These are phyloP conservation scores for Drosophila pachea DNA, from an alignment of 1,140 invertebrate genomes.

Conservation along the genomic window DNA sequence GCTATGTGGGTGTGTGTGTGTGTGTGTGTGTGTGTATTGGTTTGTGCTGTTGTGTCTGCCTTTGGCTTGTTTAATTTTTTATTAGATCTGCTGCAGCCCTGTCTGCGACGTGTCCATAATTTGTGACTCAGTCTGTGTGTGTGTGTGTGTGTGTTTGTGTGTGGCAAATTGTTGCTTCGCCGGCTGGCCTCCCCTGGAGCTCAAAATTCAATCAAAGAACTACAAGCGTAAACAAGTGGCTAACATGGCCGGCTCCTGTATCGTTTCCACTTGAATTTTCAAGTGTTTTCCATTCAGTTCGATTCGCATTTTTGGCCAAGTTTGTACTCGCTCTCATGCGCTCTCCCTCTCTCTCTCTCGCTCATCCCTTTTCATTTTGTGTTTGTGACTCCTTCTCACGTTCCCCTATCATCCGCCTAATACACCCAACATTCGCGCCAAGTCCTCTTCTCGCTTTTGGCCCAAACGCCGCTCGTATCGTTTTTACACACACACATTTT, in stretches of 20 bases:
- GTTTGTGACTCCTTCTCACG: background rate
- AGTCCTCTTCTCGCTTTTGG: conserved; percentile 51
- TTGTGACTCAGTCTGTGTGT: conserved; percentile 17
- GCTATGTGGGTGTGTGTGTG: conserved; percentile 10
- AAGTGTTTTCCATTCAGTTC: conserved; percentile 49
- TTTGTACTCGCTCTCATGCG: conserved; percentile 26
- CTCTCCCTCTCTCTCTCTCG: background rate
- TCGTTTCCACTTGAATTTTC: conserved; percentile 46
- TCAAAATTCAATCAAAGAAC: conserved; percentile 67
- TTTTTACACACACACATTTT: conserved; percentile 64
- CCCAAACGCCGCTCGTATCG: conserved; percentile 39
- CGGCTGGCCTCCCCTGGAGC: background rate
- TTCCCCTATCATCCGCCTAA: conserved; percentile 26
- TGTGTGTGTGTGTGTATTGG: too few relatives aligned
- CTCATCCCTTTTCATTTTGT: too few relatives aligned
- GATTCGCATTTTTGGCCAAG: conserved; percentile 15
- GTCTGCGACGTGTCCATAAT: conserved; percentile 53
- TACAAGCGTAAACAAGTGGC: conserved; percentile 69
- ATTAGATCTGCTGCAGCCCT: conserved; percentile 40
- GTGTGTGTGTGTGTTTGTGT: conserved; percentile 8
- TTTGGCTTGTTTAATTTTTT: conserved; percentile 54
- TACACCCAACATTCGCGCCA: conserved; percentile 60
- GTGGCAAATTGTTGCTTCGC: conserved; percentile 56
- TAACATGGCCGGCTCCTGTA: conserved; percentile 49
- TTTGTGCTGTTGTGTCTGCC: conserved; percentile 8